Conservation (phyloP, 2,888 invertebrate genomes). For the Noctua janthe region DNA sequence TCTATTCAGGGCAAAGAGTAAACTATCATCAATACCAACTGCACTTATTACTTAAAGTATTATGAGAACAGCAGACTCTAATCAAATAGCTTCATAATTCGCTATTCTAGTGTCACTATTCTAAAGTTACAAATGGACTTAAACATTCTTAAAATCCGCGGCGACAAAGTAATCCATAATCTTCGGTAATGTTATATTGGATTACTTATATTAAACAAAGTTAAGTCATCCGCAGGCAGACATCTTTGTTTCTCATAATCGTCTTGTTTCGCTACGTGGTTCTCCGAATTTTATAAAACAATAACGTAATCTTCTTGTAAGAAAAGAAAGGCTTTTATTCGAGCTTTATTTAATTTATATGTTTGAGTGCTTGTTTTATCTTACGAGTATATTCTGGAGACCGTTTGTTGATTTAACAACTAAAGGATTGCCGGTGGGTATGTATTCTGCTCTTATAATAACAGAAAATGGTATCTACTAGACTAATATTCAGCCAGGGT, state of each 20-base stretch:
- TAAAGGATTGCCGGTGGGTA: not conserved
- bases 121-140: not conserved
- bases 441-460: not conserved
- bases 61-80: not conserved
- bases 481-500: slow-evolving; percentile 7
- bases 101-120: not conserved
- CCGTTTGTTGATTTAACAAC: slow-evolving; percentile 24
- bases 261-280: slow-evolving; percentile 32
- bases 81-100: not conserved
- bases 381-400: slow-evolving; percentile 17
- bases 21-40: not conserved
- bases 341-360: slow-evolving; percentile 36
- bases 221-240: slow-evolving; percentile 24
- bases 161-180: slow-evolving; percentile 18
- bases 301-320: slow-evolving; percentile 34
- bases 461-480: slow-evolving; percentile 2
- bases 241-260: slow-evolving; percentile 51
- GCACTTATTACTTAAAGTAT: not conserved
- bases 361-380: slow-evolving; percentile 28
- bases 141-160: slow-evolving; percentile 11
- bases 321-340: slow-evolving; percentile 23
- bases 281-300: slow-evolving; percentile 44
- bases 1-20: not conserved
- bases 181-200: slow-evolving; percentile 10
- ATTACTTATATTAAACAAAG: slow-evolving; percentile 24